A percentile compares a stretch with the other conserved stretches of the same genome.
phyloP scores from a whole-genome alignment of 2,797 vertebrate species.

The Corythornis leucogaster region DNA sequence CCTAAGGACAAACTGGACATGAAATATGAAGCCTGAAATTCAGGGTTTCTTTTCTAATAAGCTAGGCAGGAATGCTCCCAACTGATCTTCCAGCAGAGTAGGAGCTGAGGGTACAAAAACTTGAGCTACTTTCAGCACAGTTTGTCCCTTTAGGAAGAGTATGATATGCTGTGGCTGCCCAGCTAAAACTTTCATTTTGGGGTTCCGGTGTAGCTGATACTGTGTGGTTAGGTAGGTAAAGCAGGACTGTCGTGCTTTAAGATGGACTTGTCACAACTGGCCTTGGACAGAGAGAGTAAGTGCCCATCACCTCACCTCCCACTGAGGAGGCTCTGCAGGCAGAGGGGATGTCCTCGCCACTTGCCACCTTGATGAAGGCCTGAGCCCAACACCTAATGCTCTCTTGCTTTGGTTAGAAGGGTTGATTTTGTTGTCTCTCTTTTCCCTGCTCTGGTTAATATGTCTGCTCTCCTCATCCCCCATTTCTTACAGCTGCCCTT shows the following conservation, averaged over 20 bases:
- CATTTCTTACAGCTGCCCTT: background rate
- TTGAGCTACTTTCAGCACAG: background rate
- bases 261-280: background rate
- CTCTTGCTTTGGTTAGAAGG: background rate
- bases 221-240: background rate
- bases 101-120: background rate
- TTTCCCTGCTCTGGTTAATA: background rate
- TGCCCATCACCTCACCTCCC: accelerated
- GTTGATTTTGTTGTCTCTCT: background rate
- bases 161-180: background rate
- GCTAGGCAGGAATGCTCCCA: background rate
- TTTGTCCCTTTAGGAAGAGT: background rate
- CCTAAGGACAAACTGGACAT: background rate
- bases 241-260: background rate
- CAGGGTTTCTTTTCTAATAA: background rate
- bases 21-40: background rate
- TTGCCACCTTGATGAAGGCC: background rate
- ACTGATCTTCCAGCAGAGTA: background rate
- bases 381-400: background rate
- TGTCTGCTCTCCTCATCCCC: background rate
- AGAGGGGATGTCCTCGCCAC: background rate
- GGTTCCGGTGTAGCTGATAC: background rate
- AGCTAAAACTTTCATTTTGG: background rate
- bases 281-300: background rate
- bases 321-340: accelerated